Percentiles rank a stretch among this genome's conserved stretches.
Conservation (phyloP, 2,113 vertebrate species). For the Casuarius casuarius region DNA sequence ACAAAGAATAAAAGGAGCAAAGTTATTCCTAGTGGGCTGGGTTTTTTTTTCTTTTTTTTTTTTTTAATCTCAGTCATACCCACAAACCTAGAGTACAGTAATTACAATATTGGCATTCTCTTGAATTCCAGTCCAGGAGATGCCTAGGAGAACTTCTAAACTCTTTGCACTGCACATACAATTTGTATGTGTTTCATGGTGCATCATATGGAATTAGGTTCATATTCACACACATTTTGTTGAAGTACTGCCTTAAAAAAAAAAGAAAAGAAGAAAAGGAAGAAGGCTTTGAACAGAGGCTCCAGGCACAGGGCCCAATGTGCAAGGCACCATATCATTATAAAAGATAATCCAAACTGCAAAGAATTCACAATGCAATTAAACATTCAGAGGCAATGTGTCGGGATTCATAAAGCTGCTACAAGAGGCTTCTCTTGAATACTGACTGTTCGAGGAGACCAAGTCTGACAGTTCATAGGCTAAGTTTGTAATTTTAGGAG, state of each 20-base stretch:
- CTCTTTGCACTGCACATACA: background rate
- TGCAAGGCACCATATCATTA: background rate
- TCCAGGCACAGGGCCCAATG: background rate
- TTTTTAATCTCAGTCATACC: background rate
- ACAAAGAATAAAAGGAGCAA: conserved; percentile 45
- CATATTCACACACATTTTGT: background rate
- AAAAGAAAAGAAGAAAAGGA: background rate
- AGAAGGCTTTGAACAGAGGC: background rate
- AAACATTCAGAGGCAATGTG: background rate
- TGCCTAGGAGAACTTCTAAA: background rate
- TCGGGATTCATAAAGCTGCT: background rate
- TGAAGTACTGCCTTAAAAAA: background rate
- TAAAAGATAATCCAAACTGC: conserved; percentile 28
- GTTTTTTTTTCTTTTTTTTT: conserved; percentile 37
- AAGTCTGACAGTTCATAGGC: background rate
- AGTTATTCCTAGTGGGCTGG: background rate
- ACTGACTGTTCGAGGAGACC: background rate
- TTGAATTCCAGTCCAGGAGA: background rate
- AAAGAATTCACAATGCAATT: conserved; percentile 32
- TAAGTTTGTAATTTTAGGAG: background rate
- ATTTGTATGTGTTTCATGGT: background rate
- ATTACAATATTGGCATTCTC: background rate
- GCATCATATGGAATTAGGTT: background rate
- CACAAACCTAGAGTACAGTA: background rate
- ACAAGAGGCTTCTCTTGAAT: background rate